Conservation (phyloP, 2,797 vertebrate species). For the Sebastes vulpes region DNA sequence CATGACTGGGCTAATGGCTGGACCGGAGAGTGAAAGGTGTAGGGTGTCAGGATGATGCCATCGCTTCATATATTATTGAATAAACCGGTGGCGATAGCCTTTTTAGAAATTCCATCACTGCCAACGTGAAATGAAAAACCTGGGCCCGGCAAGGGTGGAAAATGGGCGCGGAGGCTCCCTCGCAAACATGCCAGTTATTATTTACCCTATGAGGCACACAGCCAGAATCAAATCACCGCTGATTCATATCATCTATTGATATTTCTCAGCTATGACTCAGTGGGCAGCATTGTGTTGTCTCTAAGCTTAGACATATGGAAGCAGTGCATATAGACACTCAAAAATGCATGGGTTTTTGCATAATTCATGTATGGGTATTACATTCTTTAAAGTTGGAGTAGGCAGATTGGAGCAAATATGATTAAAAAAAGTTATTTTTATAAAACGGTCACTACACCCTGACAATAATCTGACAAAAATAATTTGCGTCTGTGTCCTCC, state of each 20-base stretch:
- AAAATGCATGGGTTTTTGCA: conserved; percentile 9
- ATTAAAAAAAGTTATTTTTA: too few relatives aligned
- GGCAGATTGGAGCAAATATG: too few relatives aligned
- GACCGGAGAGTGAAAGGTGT: conserved; percentile 57
- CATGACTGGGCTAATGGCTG: conserved; percentile 44
- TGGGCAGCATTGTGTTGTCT: neutral
- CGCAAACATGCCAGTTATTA: conserved; percentile 27
- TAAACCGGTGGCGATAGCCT: conserved; percentile 22
- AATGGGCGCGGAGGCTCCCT: neutral
- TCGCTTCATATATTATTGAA: conserved; percentile 81
- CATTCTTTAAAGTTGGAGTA: neutral
- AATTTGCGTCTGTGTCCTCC: too few relatives aligned
- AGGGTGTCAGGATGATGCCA: conserved; percentile 71
- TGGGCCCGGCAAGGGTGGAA: neutral
- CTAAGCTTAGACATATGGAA: neutral
- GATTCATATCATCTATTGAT: neutral
- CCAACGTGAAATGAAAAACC: conserved; percentile 34
- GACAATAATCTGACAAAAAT: too few relatives aligned
- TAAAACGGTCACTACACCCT: too few relatives aligned
- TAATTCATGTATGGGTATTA: conserved; percentile 27
- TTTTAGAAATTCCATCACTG: conserved; percentile 68
- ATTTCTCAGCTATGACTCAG: neutral
- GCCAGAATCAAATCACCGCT: conserved; percentile 6
- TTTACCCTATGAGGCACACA: conserved; percentile 8
- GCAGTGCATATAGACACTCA: neutral